phyloP scores from a whole-genome alignment of 2,797 vertebrate species.

The Amazona finschi region DNA sequence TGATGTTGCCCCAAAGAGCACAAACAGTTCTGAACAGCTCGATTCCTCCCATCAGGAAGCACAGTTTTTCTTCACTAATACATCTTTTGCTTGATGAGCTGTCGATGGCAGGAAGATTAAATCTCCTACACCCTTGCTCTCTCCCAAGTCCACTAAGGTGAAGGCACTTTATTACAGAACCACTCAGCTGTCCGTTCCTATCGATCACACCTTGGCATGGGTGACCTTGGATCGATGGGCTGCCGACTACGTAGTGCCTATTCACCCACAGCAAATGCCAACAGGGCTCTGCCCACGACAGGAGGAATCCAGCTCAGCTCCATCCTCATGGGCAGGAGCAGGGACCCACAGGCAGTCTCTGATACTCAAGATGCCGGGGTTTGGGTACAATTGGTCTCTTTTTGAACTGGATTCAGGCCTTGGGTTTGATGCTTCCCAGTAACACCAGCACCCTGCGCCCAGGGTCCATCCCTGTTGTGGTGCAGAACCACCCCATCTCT shows the following conservation, averaged over 20 bases:
- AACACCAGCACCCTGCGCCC: fast-evolving
- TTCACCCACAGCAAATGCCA: constrained; percentile 27
- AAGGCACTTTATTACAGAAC: constrained; percentile 72
- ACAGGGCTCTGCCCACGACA: background rate
- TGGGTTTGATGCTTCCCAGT: background rate
- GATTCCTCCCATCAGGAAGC: background rate
- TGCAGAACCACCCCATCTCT: background rate
- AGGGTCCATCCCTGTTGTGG: fast-evolving
- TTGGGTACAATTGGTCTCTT: background rate
- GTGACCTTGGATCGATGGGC: constrained; percentile 72
- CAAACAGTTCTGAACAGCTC: constrained; percentile 31
- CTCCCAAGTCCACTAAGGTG: constrained; percentile 58
- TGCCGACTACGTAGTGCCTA: constrained; percentile 67
- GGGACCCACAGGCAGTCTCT: background rate
- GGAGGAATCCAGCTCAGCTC: background rate
- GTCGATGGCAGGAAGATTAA: constrained; percentile 69
- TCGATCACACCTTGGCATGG: constrained; percentile 67
- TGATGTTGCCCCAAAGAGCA: constrained; percentile 12
- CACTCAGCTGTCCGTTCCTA: constrained; percentile 72
- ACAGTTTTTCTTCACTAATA: constrained; percentile 63
- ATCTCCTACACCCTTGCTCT: constrained; percentile 44
- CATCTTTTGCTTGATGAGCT: constrained; percentile 52
- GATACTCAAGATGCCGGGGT: fast-evolving
- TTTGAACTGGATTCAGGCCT: background rate
- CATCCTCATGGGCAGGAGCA: background rate